A percentile compares a stretch with the other conserved stretches of the same genome.
phyloP scores from a whole-genome alignment of 2,113 vertebrate species.

The Coryphaenoides rupestris region DNA sequence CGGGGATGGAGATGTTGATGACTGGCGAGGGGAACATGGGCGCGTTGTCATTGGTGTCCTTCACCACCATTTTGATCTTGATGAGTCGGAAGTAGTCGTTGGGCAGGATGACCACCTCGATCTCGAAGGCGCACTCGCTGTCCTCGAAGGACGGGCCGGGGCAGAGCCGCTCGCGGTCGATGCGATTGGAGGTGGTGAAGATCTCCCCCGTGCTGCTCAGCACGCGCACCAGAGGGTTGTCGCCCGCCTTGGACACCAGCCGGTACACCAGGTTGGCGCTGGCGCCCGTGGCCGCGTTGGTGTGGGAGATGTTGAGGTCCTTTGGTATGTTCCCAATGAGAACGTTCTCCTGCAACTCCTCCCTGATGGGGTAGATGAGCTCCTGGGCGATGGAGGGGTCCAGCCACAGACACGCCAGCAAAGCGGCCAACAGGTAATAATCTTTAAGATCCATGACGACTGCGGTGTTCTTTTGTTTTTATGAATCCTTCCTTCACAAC shows the following conservation, averaged over 20 bases:
- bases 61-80: slow-evolving; percentile 98
- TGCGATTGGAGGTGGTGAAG: slow-evolving; percentile 95
- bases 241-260: slow-evolving; percentile 96
- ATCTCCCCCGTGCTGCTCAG: slow-evolving; percentile 95
- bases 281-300: slow-evolving; percentile 89
- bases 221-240: slow-evolving; percentile 93
- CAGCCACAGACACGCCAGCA: slow-evolving; percentile 93
- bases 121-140: slow-evolving; percentile 96
- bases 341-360: slow-evolving; percentile 97
- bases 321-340: slow-evolving; percentile 99
- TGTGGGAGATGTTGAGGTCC: slow-evolving; percentile 98
- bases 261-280: slow-evolving; percentile 95
- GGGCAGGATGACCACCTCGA: slow-evolving; percentile 97
- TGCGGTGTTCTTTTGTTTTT: slow-evolving; percentile 71
- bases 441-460: slow-evolving; percentile 96
- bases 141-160: slow-evolving; percentile 89
- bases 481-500: slow-evolving; percentile 64
- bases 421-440: slow-evolving; percentile 96
- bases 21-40: slow-evolving; percentile 98
- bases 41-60: slow-evolving; percentile 98
- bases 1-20: slow-evolving; percentile 98
- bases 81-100: slow-evolving; percentile 98
- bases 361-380: slow-evolving; percentile 97
- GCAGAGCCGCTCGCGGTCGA: slow-evolving; percentile 97
- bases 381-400: slow-evolving; percentile 97